Base-by-base conservation (phyloP, 2,113 vertebrate genomes). In the Riparia riparia region DNA sequence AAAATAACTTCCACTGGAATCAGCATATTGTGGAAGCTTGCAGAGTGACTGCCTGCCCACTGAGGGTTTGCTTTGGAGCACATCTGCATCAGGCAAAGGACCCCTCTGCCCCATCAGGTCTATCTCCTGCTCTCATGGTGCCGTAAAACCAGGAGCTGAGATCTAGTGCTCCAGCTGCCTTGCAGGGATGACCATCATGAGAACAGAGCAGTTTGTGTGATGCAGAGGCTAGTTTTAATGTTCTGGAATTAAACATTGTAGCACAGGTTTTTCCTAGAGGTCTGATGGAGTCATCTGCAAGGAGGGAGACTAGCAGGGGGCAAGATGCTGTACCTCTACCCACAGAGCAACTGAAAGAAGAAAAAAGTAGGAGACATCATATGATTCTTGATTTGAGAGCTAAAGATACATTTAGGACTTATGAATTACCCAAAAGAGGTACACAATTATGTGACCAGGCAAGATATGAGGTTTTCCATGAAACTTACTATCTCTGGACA, bases 1-100 rank as follows among this genome's bases (percentile, higher is more conserved):
- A 76, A 95, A 90, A 65, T 70, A 86, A 64, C 71, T 88, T 88
- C 25, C 60, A 25, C 14, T 71, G 68, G 78, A 91, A 93, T 71
- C 14, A 74, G 41, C 51, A 60, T 71, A 93, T 81, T 2, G 0
- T 49, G 60, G 56, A n/a, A 51, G 66, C 32, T 84, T 50, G 45
- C 63, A 39, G 65, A 78, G 49, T 8, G 57, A 14, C 58, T 77
- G 74, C 18, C 31, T 78, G 64, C 28, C 42, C 11, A 13, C 7
- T 31, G 39, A 77, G 78, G 32, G 24, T 77, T 34, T 2, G 2
- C 56, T 73, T 39, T 31, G 50, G 66, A 73, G 32, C 1, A 3
- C 1, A 1, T 25, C 45, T 77, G 32, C 2, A 0, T 31, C 58
- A 28, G 39, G 54, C 66, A 86, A 26, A 50, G 17, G 10, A 53